Evolutionary conservation across 2,888 invertebrate genomes (phyloP), one percentile per base, ranked within the genome.

Genomic region (Epicampocera succincta): DNA sequence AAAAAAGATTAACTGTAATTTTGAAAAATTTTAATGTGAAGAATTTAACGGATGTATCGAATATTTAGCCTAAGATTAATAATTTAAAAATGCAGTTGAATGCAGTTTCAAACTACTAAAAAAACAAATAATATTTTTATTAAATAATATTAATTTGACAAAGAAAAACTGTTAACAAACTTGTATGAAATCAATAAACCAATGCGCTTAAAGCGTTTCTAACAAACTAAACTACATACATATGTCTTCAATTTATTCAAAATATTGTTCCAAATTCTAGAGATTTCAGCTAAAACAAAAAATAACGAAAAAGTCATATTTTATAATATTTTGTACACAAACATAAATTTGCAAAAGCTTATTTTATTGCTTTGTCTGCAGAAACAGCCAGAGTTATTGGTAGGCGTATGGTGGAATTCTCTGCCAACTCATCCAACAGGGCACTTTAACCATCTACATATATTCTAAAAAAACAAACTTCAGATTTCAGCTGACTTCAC

Each of bases 181-280:
- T 77, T 71, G 66, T 56, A 72, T 71, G 60, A 19, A 71, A 66
- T 46, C 61, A 56, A 69, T 68, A 82, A 77, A 80, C 73, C 33
- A 21, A 48, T 58, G 60, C 83, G 84, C 84, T 78, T 52, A 21
- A 66, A 56, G 84, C 83, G 78, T 83, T 75, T 50, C 68, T 76
- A 79, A 82, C 82, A 78, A 78, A 74, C 74, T 71, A 73, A 69
- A 60, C 46, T n/a, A n/a, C 33, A 33, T 29, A 21, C 4, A 29
- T 56, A 15, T 21, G 19, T 40, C 13, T n/a, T 21, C 0, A 38
- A 42, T 76, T 40, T n/a, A 25, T 61, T 75, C 42, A 6, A 29
- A n/a, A 3, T 33, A 33, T 33, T 33, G 29, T 63, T 21, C 0
- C 5, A 13, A 56, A 19, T 40, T 17, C 17, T 17, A 15, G 9